Percentiles rank a stretch among this genome's conserved stretches.
These are phyloP conservation scores for Stramonita haemastoma DNA, from an alignment of 2,888 invertebrate genomes.

Conservation along the genomic window DNA sequence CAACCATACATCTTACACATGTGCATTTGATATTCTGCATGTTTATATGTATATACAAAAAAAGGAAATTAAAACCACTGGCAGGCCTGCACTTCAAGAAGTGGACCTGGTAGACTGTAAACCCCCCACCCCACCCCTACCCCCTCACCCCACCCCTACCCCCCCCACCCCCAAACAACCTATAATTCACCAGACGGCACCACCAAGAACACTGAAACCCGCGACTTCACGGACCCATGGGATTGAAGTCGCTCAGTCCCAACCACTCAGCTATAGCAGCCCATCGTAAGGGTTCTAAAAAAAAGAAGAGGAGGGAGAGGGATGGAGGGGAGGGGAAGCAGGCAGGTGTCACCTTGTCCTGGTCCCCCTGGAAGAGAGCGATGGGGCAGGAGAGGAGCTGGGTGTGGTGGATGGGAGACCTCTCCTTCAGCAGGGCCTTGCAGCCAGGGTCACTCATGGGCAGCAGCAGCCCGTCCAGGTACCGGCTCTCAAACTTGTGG, in stretches of 20 bases:
- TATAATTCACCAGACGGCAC: neutral
- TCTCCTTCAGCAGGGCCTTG: slow-evolving; percentile 58
- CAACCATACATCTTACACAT: no score
- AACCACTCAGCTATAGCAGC: no score
- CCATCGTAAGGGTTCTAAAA: no score
- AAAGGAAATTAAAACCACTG: no score
- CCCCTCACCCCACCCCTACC: neutral
- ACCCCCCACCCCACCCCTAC: no score
- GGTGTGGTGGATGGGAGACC: slow-evolving; percentile 76
- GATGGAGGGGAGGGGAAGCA: neutral
- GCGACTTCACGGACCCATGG: no score
- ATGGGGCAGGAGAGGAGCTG: slow-evolving; percentile 76
- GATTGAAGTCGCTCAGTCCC: no score
- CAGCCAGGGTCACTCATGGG: slow-evolving; percentile 54
- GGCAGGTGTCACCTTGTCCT: slow-evolving; percentile 73
- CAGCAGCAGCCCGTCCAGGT: slow-evolving; percentile 74
- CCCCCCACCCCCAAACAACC: neutral
- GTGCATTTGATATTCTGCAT: no score
- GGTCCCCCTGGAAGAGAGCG: slow-evolving; percentile 77
- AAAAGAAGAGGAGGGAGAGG: no score
- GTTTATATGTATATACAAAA: no score
- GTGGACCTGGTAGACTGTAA: no score
- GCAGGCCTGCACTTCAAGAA: no score
- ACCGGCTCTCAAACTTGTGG: slow-evolving; percentile 78
- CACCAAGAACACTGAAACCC: neutral